Evolutionary conservation across 2,113 vertebrate genomes (phyloP).

Genomic region (Leucopsar rothschildi): DNA sequence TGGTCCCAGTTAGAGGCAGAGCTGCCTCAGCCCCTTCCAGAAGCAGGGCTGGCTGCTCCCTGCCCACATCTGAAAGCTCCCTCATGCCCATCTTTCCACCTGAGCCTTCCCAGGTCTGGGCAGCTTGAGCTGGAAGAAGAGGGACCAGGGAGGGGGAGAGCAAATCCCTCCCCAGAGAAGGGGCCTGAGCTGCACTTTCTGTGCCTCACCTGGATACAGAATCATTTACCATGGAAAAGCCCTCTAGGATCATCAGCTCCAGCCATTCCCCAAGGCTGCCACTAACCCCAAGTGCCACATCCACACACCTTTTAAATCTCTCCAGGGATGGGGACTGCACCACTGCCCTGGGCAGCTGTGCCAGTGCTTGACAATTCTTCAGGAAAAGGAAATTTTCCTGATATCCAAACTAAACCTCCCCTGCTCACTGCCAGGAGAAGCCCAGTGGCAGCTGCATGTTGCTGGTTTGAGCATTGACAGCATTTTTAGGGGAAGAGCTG

Average conservation of each 20-base stretch:
- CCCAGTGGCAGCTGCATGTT: background rate
- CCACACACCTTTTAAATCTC: background rate
- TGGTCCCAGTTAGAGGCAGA: background rate
- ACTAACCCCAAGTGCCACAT: background rate
- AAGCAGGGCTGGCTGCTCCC: background rate
- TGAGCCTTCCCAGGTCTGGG: background rate
- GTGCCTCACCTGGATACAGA: background rate
- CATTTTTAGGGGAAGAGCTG: background rate
- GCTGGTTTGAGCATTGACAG: background rate
- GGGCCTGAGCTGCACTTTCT: background rate
- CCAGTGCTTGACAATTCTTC: background rate
- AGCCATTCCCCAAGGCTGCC: background rate
- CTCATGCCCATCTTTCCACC: background rate
- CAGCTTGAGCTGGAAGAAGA: background rate
- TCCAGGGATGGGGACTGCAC: background rate
- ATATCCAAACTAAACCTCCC: background rate
- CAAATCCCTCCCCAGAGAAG: background rate
- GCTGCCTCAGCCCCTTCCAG: background rate
- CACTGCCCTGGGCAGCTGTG: background rate
- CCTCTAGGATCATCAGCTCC: background rate
- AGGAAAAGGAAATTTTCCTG: background rate
- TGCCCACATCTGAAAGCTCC: background rate
- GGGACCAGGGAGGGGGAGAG: background rate
- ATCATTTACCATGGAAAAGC: background rate
- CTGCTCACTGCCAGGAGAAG: background rate